Percentiles rank a stretch among this genome's conserved stretches.
These are phyloP conservation scores for Calcarius lapponicus DNA, from an alignment of 2,797 vertebrate species.

Conservation along the genomic window DNA sequence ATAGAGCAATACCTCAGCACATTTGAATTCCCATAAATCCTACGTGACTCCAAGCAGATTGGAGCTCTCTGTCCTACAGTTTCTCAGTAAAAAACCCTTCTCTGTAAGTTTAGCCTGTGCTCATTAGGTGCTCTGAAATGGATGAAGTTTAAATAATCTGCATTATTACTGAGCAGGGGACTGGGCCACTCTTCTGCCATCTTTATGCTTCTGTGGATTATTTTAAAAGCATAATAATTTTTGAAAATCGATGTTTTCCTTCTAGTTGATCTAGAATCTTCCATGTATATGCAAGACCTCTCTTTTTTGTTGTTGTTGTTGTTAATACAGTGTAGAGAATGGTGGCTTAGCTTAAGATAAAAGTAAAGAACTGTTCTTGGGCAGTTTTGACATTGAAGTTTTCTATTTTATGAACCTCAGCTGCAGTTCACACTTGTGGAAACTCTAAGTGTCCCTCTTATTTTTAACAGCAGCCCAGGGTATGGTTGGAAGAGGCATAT, in stretches of 20 bases:
- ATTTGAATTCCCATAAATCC: slow-evolving; percentile 16
- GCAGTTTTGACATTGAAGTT: slow-evolving; percentile 51
- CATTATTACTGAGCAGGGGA: background rate
- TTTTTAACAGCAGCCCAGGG: slow-evolving; percentile 75
- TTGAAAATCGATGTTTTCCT: background rate
- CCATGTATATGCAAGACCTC: background rate
- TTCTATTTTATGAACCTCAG: slow-evolving; percentile 72
- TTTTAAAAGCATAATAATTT: background rate
- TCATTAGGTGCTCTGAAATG: background rate
- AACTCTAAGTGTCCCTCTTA: slow-evolving; percentile 73
- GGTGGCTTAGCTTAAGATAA: slow-evolving; percentile 4
- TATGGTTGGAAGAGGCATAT: slow-evolving; percentile 68
- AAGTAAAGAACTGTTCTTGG: slow-evolving; percentile 24
- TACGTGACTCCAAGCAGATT: background rate
- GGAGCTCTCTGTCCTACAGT: background rate
- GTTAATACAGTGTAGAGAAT: background rate
- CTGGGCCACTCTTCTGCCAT: background rate
- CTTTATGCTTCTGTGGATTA: background rate
- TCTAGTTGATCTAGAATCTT: background rate
- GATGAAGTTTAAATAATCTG: background rate
- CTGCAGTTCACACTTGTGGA: slow-evolving; percentile 74
- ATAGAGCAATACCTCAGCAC: slow-evolving; percentile 34
- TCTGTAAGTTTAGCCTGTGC: background rate
- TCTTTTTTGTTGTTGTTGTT: background rate
- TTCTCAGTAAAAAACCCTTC: background rate